A percentile compares a stretch with the other conserved stretches of the same genome.
Conservation (phyloP, 2,888 invertebrate species). For the Colletes collaris region DNA sequence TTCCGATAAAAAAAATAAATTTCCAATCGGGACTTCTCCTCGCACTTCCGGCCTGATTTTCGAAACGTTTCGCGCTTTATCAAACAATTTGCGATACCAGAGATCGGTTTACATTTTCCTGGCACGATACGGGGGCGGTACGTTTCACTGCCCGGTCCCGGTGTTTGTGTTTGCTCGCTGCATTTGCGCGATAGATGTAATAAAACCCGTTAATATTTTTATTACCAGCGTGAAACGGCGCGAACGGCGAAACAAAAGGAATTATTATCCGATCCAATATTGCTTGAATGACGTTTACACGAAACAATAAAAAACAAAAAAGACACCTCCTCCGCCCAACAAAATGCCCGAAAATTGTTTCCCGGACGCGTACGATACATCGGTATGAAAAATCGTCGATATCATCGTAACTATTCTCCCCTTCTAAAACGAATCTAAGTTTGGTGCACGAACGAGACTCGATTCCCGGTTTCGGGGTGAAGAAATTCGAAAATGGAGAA, state of each 20-base stretch:
- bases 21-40: not conserved
- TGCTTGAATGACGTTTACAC: constrained; percentile 27
- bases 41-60: constrained; percentile 15
- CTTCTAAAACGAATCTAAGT: no score
- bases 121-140: not conserved
- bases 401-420: not conserved
- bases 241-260: constrained; percentile 21
- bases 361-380: constrained; percentile 17
- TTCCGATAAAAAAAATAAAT: not conserved
- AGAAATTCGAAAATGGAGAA: constrained; percentile 10
- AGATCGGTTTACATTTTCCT: constrained; percentile 30
- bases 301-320: no score
- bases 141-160: not conserved
- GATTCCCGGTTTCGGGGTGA: constrained; percentile 17
- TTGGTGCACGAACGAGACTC: no score
- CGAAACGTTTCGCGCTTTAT: constrained; percentile 7
- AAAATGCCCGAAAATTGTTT: not conserved
- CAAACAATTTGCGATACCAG: not conserved
- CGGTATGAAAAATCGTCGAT: constrained; percentile 36
- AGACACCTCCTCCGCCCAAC: no score
- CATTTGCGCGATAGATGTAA: constrained; percentile 3
- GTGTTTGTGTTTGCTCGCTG: constrained; percentile 13
- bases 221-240: constrained; percentile 1
- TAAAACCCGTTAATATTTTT: constrained; percentile 50
- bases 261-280: constrained; percentile 25